Conservation (phyloP, 2,888 invertebrate species). For the Andrena praecox region DNA sequence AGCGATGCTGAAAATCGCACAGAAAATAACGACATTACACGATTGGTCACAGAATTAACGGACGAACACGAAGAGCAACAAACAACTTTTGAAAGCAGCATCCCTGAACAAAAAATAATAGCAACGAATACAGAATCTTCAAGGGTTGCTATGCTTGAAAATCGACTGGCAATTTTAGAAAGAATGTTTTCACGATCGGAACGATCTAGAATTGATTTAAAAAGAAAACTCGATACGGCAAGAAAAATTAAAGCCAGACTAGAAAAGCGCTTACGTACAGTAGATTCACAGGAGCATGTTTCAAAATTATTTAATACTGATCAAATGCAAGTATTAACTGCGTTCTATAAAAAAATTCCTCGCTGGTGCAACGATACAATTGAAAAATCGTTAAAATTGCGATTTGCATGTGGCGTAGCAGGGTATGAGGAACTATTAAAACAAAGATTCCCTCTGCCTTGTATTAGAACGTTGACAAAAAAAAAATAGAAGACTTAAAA, state of each 20-base stretch:
- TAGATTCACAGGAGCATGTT: background rate
- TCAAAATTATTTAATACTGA: background rate
- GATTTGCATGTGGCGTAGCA: background rate
- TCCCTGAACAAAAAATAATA: too few relatives aligned
- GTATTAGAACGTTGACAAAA: background rate
- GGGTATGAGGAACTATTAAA: conserved; percentile 1
- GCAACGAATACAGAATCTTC: too few relatives aligned
- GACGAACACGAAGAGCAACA: background rate
- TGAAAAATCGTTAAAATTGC: background rate
- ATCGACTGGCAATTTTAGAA: too few relatives aligned
- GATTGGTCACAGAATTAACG: background rate
- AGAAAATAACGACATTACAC: background rate
- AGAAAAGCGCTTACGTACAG: background rate
- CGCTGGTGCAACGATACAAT: too few relatives aligned
- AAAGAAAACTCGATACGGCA: background rate
- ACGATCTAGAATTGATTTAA: too few relatives aligned
- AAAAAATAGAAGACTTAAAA: background rate
- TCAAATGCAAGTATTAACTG: background rate
- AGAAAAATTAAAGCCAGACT: background rate
- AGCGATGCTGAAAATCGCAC: background rate
- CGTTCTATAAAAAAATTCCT: background rate
- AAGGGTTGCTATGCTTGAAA: too few relatives aligned
- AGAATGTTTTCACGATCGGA: too few relatives aligned
- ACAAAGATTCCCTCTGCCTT: background rate
- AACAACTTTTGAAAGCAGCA: too few relatives aligned